Conservation (phyloP, 2,888 invertebrate genomes). For the Folsomia manolachei region DNA sequence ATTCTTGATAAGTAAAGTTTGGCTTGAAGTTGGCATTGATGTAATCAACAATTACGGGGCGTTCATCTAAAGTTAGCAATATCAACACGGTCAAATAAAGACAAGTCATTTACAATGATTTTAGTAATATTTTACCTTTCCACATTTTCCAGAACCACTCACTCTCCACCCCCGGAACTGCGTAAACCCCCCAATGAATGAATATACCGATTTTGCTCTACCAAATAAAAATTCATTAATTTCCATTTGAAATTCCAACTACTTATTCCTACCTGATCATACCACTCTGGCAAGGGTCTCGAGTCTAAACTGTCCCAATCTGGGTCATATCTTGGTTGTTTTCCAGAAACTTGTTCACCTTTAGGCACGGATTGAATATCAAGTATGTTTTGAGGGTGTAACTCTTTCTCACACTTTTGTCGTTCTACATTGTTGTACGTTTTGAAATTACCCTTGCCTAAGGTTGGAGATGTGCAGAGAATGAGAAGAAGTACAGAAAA, state of each 20-base stretch:
- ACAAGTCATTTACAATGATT: not conserved
- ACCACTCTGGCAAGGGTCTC: slow-evolving; percentile 81
- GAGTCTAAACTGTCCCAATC: slow-evolving; percentile 81
- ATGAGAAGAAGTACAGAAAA: not conserved
- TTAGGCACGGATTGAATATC: not conserved
- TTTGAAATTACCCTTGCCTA: slow-evolving; percentile 26
- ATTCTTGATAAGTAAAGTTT: slow-evolving; percentile 85
- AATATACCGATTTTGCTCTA: slow-evolving; percentile 91
- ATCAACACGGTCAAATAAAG: too few species aligned
- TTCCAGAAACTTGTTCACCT: not conserved
- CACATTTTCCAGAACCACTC: slow-evolving; percentile 93
- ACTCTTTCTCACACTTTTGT: slow-evolving; percentile 21
- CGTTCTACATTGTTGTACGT: slow-evolving; percentile 36
- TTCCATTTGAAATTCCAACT: too few species aligned
- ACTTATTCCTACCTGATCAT: slow-evolving; percentile 61
- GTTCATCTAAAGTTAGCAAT: slow-evolving; percentile 27
- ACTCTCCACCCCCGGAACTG: slow-evolving; percentile 77
- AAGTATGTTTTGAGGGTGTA: slow-evolving; percentile 21
- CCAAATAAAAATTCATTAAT: too few species aligned
- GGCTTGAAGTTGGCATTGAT: slow-evolving; percentile 82
- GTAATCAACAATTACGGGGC: slow-evolving; percentile 57
- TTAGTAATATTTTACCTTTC: slow-evolving; percentile 61
- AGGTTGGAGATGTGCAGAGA: not conserved
- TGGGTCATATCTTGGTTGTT: slow-evolving; percentile 57
- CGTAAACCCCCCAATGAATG: slow-evolving; percentile 82